Evolutionary conservation across 2,888 invertebrate genomes (phyloP).

Genomic region (Resseliella maxima): DNA sequence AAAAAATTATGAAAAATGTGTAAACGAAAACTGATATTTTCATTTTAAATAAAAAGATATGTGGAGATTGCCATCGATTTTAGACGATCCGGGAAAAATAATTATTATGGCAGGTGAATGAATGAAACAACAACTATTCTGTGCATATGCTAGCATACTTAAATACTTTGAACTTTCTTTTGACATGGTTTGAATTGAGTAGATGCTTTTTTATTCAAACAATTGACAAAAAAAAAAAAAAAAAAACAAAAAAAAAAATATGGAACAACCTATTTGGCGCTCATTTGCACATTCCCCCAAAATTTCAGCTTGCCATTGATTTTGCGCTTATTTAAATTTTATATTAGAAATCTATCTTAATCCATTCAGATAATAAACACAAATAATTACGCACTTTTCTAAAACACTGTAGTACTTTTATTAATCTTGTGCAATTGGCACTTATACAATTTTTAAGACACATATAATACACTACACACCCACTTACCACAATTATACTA

Average conservation of each 20-base stretch:
- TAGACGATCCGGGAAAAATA: slow-evolving; percentile 68
- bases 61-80: slow-evolving; percentile 60
- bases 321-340: slow-evolving; percentile 1
- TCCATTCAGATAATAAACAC: neutral
- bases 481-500: neutral
- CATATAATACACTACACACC: neutral
- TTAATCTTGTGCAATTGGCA: no score
- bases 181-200: neutral
- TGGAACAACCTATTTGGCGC: neutral
- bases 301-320: neutral
- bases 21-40: no score
- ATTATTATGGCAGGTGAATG: slow-evolving; percentile 69
- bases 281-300: slow-evolving; percentile 9
- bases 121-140: slow-evolving; percentile 6
- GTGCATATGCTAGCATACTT: neutral
- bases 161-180: neutral
- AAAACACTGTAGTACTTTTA: neutral
- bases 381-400: neutral
- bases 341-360: neutral
- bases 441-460: no score
- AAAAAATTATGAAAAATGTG: slow-evolving; percentile 33
- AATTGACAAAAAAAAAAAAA: neutral
- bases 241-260: neutral
- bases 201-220: slow-evolving; percentile 41
- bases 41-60: slow-evolving; percentile 53